phyloP scores from a whole-genome alignment of 2,797 vertebrate species.

The Pseudotriccus pelzelni region DNA sequence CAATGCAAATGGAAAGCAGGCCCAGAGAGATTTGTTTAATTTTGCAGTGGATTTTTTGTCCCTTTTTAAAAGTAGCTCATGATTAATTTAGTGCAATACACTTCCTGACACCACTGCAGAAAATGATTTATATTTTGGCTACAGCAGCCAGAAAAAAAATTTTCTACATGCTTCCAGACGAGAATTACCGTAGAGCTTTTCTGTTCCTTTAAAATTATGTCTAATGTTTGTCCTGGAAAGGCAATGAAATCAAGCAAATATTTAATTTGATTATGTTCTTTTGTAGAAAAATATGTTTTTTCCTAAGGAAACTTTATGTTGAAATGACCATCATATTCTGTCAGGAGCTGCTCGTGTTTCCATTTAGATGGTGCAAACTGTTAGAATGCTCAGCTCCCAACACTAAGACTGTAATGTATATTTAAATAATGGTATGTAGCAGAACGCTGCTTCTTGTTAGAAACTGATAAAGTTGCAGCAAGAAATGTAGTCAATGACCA shows the following conservation, averaged over 20 bases:
- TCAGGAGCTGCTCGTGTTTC: background rate
- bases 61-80: slow-evolving; percentile 40
- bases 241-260: background rate
- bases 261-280: background rate
- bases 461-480: background rate
- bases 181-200: background rate
- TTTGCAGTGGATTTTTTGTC: slow-evolving; percentile 44
- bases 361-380: background rate
- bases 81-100: slow-evolving; percentile 64
- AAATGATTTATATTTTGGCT: slow-evolving; percentile 57
- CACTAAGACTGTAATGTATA: background rate
- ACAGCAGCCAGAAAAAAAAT: background rate
- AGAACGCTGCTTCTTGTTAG: background rate
- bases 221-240: background rate
- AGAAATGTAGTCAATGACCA: background rate
- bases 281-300: background rate
- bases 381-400: background rate
- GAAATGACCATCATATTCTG: background rate
- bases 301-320: background rate
- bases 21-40: slow-evolving; percentile 56
- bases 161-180: background rate
- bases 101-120: slow-evolving; percentile 34
- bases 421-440: background rate
- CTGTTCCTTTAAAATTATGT: background rate
- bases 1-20: slow-evolving; percentile 61